Evolutionary conservation across 2,113 vertebrate species (phyloP), one percentile per base, ranked within the genome.

Genomic region (Myodes glareolus): DNA sequence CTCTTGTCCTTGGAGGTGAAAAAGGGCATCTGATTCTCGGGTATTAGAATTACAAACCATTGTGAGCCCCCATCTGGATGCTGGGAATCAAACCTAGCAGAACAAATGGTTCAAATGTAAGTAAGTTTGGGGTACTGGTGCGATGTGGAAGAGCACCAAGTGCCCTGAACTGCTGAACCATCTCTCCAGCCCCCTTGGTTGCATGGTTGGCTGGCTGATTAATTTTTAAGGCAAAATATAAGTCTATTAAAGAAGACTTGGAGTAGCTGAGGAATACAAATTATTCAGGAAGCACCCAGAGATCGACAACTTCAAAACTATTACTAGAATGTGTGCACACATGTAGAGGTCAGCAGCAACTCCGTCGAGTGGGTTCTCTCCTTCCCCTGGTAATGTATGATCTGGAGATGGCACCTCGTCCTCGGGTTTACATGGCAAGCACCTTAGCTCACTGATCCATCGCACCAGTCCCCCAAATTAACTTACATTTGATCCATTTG

Each of bases 201-300:
- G 75, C 25, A 7, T 17, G 11, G 23, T 45, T 77, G 14, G 27
- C 6, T 80, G 17, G 11, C 16, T 84, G 25, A 33, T 39, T 84
- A 50, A 5, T 77, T 86, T 55, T 90, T 92, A 94, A 94, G 42
- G 58, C 29, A 63, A 96, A 93, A 92, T 25, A 72, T 50, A 87
- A 72, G 90, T 78, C 85, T 90, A 39, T 42, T 55, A 36, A 31
- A 55, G 36, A 42, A 73, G 52, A 39, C 50, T 50, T 88, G 1
- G 14, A 58, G 13, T 58, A 27, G 14, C 36, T 42, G 25, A 55
- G 12, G 33, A 58, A 42, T 39, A 6, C 29, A 73, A 72, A 58
- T 73, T 77, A 61, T n/a, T 93, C 58, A 47, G 9, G 36, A 93
- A 88, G 4, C 88, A 85, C 36, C 86, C 6, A 85, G 3, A 42